Evolutionary conservation across 35 echinoderm and acorn worm species (phyloP).

Genomic region (Amphiura filiformis): DNA sequence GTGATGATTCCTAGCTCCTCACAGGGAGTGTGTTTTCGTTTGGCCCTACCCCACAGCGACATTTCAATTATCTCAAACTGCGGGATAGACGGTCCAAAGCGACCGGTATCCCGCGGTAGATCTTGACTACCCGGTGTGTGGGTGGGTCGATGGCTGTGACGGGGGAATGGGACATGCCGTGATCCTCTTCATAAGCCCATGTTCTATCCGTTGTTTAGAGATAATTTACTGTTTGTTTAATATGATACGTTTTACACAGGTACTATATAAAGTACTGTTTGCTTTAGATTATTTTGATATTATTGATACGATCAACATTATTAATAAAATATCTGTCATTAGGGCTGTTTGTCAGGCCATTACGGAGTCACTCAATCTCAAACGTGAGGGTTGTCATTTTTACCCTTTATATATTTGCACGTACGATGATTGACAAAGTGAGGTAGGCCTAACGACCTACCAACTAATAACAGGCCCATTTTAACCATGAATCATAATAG

Average conservation of each 20-base stretch:
- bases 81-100: conserved; percentile 9
- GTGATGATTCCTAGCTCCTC: not conserved
- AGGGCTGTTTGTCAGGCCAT: no score
- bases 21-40: conserved; percentile 1
- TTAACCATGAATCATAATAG: no score
- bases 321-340: no score
- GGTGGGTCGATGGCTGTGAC: not conserved
- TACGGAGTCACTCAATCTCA: no score
- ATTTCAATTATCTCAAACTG: conserved; percentile 25
- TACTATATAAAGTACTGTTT: not conserved
- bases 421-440: no score
- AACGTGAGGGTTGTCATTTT: no score
- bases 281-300: not conserved
- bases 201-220: not conserved
- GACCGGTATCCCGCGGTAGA: conserved; percentile 19
- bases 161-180: not conserved
- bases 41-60: not conserved
- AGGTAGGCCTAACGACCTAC: no score
- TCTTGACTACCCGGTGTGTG: not conserved
- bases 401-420: no score
- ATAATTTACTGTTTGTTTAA: not conserved
- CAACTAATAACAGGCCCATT: no score
- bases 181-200: not conserved
- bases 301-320: no score
- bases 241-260: not conserved